Evolutionary conservation across 2,113 vertebrate genomes (phyloP), one percentile per base, ranked within the genome.

Genomic region (Melanerpes aurifrons): DNA sequence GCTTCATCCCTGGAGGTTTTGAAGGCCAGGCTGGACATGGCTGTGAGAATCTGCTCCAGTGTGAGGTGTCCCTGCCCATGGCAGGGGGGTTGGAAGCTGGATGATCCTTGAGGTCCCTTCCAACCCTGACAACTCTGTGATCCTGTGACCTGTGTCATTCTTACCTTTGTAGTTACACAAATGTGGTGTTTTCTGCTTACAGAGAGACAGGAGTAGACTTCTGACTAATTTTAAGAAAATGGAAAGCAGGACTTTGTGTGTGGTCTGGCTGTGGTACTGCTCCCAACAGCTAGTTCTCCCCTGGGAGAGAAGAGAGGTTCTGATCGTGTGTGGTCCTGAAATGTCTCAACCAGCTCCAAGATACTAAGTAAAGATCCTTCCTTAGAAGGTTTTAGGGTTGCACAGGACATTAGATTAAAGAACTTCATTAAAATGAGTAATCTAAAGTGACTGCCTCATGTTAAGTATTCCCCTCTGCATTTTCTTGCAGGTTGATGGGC

Each of bases 401-500:
- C 21, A 9, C 20, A 86, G 80, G 14, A 25, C 59, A 73, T 76
- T n/a, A 25, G 18, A 74, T 20, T 86, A 62, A 86, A 93, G 43
- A 90, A 24, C 19, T 26, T 78, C 1, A 28, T 68, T 92, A 53
- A 88, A 95, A 71, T 80, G 13, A 81, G 24, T 63, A 77, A 58
- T 86, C 15, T 90, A 75, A 79, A 92, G 66, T 95, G 85, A 89
- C 74, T 93, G 64, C 28, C 92, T 93, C 43, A 69, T 90, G 90
- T 95, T 96, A 97, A 97, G 90, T 96, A 59, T 96, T 94, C 88
- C 95, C 89, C 95, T 98, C 94, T 98, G 97, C 97, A 97, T 98
- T 98, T 97, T 98, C 96, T 98, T 98, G 75, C 98, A 98, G 98
- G 98, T 98, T 98, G 98, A 98, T 98, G 98, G 97, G 95, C 98